Percentiles rank a stretch among this genome's conserved stretches.
Conservation (phyloP, 2,797 vertebrate genomes). For the Pygocentrus nattereri region DNA sequence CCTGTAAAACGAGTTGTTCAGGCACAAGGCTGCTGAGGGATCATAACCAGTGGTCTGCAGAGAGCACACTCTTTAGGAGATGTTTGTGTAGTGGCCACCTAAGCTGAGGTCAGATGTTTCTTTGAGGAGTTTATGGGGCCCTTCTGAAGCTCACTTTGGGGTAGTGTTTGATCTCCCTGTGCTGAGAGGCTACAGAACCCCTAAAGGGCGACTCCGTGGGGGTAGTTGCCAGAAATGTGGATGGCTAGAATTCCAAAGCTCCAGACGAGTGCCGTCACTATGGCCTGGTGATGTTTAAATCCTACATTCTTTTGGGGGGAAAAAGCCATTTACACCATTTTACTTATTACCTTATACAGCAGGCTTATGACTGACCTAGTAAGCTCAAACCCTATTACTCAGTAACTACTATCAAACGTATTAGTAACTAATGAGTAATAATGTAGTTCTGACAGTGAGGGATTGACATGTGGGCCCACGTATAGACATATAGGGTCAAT, state of each 20-base stretch:
- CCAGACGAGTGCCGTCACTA: neutral
- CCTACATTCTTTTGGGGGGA: neutral
- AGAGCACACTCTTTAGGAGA: neutral
- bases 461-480: no score
- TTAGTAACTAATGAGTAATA: no score
- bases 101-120: constrained; percentile 18
- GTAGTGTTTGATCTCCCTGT: constrained; percentile 1
- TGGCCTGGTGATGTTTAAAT: constrained; percentile 42
- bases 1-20: neutral
- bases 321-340: neutral
- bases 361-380: neutral
- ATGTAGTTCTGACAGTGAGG: no score
- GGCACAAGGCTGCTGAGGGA: neutral
- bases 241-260: neutral
- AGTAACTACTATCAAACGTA: no score
- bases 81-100: constrained; percentile 8
- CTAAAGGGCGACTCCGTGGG: neutral
- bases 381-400: neutral
- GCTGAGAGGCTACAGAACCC: neutral
- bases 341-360: neutral
- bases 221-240: neutral
- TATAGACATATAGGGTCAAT: no score
- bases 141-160: constrained; percentile 13
- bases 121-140: constrained; percentile 6
- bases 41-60: neutral